Evolutionary conservation across 2,888 invertebrate species (phyloP).

Genomic region (Acanthosoma haemorrhoidale): DNA sequence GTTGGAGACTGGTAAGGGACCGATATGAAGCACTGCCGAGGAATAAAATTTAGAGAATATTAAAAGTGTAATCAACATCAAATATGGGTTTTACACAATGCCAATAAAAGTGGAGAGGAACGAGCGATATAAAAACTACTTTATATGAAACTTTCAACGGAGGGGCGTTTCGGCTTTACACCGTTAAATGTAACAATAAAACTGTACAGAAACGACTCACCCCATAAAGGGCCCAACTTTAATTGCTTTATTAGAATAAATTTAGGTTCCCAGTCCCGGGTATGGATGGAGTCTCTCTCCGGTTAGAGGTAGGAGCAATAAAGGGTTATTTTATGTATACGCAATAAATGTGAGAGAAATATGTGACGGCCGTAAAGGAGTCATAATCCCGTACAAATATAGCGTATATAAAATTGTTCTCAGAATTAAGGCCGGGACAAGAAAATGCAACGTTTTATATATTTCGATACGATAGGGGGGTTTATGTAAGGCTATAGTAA

Average conservation of each 20-base stretch:
- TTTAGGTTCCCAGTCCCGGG: conserved; percentile 2
- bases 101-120: conserved; percentile 23
- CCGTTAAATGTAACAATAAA: conserved; percentile 31
- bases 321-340: conserved; percentile 31
- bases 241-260: conserved; percentile 34
- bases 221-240: conserved; percentile 27
- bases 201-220: conserved; percentile 22
- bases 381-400: conserved; percentile 23
- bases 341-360: conserved; percentile 31
- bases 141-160: conserved; percentile 25
- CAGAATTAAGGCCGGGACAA: conserved; percentile 13
- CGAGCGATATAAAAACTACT: conserved; percentile 26
- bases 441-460: conserved; percentile 8
- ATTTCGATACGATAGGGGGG: neutral
- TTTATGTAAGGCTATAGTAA: too few relatives aligned
- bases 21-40: neutral
- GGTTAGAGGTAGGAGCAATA: conserved; percentile 12
- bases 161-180: conserved; percentile 18
- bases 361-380: conserved; percentile 26
- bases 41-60: conserved; percentile 30
- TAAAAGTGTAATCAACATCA: conserved; percentile 31
- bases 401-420: conserved; percentile 27
- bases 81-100: conserved; percentile 31
- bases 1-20: neutral
- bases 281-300: neutral